phyloP scores from a whole-genome alignment of 2,888 invertebrate species.

The Agriopis marginaria region DNA sequence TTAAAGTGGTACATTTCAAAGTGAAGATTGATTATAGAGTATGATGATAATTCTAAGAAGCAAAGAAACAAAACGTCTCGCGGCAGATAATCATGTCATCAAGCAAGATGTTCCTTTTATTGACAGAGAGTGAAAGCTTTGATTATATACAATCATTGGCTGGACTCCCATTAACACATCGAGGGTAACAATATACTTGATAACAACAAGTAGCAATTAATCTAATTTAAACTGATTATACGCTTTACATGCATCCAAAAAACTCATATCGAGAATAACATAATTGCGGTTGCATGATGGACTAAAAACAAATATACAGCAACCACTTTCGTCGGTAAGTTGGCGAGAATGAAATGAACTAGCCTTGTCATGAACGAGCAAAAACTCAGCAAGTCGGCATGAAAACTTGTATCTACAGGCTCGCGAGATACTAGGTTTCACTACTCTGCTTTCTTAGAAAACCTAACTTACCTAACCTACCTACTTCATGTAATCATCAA shows the following conservation, averaged over 20 bases:
- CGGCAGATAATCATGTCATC: slow-evolving; percentile 44
- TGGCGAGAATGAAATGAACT: slow-evolving; percentile 25
- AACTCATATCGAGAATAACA: slow-evolving; percentile 45
- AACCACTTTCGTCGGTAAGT: slow-evolving; percentile 44
- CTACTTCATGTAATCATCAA: slow-evolving; percentile 6
- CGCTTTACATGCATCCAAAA: slow-evolving; percentile 49
- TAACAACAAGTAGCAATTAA: slow-evolving; percentile 59
- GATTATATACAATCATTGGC: slow-evolving; percentile 59
- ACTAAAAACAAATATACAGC: slow-evolving; percentile 61
- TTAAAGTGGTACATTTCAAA: background rate
- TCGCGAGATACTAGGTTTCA: slow-evolving; percentile 30
- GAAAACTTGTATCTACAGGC: slow-evolving; percentile 21
- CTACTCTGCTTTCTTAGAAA: slow-evolving; percentile 31
- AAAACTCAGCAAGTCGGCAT: slow-evolving; percentile 23
- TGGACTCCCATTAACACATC: slow-evolving; percentile 61
- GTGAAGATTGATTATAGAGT: slow-evolving; percentile 3
- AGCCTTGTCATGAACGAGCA: slow-evolving; percentile 25
- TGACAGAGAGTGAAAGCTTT: slow-evolving; percentile 65
- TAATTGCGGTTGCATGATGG: slow-evolving; percentile 56
- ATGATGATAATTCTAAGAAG: slow-evolving; percentile 4
- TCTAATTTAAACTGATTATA: slow-evolving; percentile 57
- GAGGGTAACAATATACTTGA: slow-evolving; percentile 56
- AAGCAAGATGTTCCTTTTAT: slow-evolving; percentile 54
- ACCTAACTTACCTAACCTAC: slow-evolving; percentile 4
- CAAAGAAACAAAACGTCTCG: slow-evolving; percentile 19